Evolutionary conservation across 92 coral and sea anemone genomes (phyloP).

Genomic region (Porites evermanni): DNA sequence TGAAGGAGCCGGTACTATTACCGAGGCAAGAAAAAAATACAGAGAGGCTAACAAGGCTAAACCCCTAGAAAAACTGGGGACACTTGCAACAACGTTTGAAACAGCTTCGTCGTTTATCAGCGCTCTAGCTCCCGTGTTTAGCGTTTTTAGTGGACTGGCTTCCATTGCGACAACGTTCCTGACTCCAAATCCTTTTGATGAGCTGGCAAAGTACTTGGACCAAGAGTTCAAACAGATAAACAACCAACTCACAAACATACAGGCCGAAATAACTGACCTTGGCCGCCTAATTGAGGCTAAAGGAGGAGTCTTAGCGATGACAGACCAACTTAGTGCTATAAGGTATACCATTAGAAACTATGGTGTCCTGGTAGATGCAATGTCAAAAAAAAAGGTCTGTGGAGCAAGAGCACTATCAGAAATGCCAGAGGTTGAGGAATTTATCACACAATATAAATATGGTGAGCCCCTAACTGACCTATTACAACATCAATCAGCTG

Average conservation of each 20-base stretch:
- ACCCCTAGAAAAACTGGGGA: background rate
- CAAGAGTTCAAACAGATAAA: constrained; percentile 37
- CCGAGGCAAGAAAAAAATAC: background rate
- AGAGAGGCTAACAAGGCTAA: too few species aligned
- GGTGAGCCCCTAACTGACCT: background rate
- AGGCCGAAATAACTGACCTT: constrained; percentile 13
- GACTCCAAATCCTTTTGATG: constrained; percentile 52
- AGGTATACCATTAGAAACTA: constrained; percentile 32
- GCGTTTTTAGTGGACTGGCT: background rate
- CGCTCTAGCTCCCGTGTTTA: constrained; percentile 20
- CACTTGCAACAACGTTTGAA: background rate
- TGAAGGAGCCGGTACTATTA: background rate
- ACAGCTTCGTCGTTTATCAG: constrained; percentile 33
- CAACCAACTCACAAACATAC: constrained; percentile 15
- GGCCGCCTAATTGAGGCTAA: constrained; percentile 15
- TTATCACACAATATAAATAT: constrained; percentile 18
- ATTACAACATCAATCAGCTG: too few species aligned
- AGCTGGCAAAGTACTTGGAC: constrained; percentile 37
- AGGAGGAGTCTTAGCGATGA: constrained; percentile 20
- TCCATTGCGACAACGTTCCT: constrained; percentile 32
- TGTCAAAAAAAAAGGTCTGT: constrained; percentile 17
- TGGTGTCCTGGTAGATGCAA: constrained; percentile 9
- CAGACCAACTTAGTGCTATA: constrained; percentile 6
- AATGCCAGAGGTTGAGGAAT: constrained; percentile 10
- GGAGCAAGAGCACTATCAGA: constrained; percentile 5